Conservation (phyloP, 2,113 vertebrate species). For the Gymnorhina tibicen region DNA sequence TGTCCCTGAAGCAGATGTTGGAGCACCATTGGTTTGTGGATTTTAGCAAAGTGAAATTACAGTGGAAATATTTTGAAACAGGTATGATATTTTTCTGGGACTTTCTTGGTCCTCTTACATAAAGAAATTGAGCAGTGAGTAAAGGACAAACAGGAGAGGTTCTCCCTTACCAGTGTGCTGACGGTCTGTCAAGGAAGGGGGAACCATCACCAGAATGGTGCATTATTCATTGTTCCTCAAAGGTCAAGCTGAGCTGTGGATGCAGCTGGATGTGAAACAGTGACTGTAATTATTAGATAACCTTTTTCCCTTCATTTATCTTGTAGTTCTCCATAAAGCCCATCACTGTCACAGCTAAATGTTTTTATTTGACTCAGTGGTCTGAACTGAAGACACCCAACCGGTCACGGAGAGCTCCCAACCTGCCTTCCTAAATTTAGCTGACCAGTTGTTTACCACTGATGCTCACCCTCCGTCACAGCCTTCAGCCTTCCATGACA, state of each 20-base stretch:
- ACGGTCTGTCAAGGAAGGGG: background rate
- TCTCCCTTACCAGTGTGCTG: background rate
- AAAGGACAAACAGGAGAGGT: background rate
- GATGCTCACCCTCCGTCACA: accelerated
- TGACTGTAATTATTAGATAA: constrained; percentile 9
- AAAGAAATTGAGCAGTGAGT: background rate
- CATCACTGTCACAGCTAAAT: background rate
- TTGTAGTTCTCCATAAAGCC: background rate
- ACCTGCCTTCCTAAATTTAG: background rate
- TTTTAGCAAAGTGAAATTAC: background rate
- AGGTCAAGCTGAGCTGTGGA: background rate
- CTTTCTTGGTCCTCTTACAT: background rate
- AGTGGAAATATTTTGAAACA: background rate
- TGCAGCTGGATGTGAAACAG: constrained; percentile 1
- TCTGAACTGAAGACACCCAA: background rate
- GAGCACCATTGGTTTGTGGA: background rate
- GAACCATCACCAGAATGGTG: background rate
- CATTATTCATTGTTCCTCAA: constrained; percentile 20
- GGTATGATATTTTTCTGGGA: background rate
- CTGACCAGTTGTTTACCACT: background rate
- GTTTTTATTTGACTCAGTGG: background rate
- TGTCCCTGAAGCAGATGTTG: background rate
- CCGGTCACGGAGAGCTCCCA: background rate
- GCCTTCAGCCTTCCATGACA: background rate
- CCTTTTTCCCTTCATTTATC: constrained; percentile 31